Evolutionary conservation across 2,113 vertebrate genomes (phyloP), one percentile per base, ranked within the genome.

Genomic region (Chaenocephalus aceratus): DNA sequence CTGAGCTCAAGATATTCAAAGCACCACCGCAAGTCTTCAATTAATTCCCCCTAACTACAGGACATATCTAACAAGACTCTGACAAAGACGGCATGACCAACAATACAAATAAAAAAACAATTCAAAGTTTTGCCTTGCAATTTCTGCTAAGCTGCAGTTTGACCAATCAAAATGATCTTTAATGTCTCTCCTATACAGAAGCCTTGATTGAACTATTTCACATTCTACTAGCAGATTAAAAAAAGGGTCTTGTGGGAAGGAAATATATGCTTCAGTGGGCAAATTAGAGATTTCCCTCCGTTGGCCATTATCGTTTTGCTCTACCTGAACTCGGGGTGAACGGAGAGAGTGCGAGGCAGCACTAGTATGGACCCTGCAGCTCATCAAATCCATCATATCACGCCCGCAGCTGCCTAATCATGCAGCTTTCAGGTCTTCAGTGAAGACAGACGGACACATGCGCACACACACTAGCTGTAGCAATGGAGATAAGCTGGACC

Each of bases 401-500:
- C 53, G 76, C 89, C 87, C 78, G 71, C 68, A 85, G 85, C 84
- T 58, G 76, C 86, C 84, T 92, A 92, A 94, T 93, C 91, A 88
- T 52, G 80, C 72, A 3, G 85, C 88, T 87, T 88, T 78, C 86
- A 82, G 87, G 77, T 75, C 86, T 72, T 79, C 77, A 7, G 34
- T 79, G 56, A 84, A 89, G 72, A 72, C 71, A 84, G 69, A 88
- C 77, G 67, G 69, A 88, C 79, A 69, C 90, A 69, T 58, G 90
- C 93, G 91, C 73, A 82, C 92, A 94, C 93, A 85, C 89, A 72
- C 80, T 57, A 34, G 85, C 90, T 91, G 93, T 90, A 61, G 89
- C 92, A 79, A 91, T 60, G 83, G 60, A 92, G 91, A 96, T 95
- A 95, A 94, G 95, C 68, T 61, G 84, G 69, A 75, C 86, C 36